These are phyloP conservation scores for Stenolophus ochropezus DNA, from an alignment of 2,888 invertebrate species.

Conservation along the genomic window DNA sequence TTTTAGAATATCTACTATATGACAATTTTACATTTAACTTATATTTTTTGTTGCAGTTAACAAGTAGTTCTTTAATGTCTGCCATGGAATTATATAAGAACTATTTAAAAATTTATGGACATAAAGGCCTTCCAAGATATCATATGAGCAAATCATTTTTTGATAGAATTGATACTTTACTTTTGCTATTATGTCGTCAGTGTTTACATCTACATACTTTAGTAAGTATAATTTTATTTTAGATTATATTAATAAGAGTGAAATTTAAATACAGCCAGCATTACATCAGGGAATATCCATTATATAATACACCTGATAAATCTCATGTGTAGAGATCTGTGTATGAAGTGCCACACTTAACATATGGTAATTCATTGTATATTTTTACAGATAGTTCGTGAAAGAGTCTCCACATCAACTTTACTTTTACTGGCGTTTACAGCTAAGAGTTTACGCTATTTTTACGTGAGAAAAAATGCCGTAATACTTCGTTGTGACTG, in stretches of 20 bases:
- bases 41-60: constrained; percentile 74
- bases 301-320: no score
- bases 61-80: constrained; percentile 74
- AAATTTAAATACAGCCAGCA: constrained; percentile 9
- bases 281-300: no score
- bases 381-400: constrained; percentile 79
- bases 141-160: constrained; percentile 81
- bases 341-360: no score
- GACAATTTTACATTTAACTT: no score
- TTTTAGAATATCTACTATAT: no score
- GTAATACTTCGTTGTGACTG: constrained; percentile 83
- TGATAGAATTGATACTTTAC: constrained; percentile 81
- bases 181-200: constrained; percentile 80
- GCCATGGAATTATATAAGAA: constrained; percentile 78
- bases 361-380: no score
- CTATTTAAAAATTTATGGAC: constrained; percentile 81
- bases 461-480: constrained; percentile 83
- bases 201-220: constrained; percentile 82
- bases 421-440: constrained; percentile 81
- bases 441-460: constrained; percentile 77
- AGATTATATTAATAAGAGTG: neutral
- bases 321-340: no score
- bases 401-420: constrained; percentile 86
- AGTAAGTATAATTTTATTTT: constrained; percentile 72
- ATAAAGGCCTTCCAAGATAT: constrained; percentile 81